These are phyloP conservation scores for Lamprologus callipterus DNA, from an alignment of 2,113 vertebrate species.

Conservation along the genomic window DNA sequence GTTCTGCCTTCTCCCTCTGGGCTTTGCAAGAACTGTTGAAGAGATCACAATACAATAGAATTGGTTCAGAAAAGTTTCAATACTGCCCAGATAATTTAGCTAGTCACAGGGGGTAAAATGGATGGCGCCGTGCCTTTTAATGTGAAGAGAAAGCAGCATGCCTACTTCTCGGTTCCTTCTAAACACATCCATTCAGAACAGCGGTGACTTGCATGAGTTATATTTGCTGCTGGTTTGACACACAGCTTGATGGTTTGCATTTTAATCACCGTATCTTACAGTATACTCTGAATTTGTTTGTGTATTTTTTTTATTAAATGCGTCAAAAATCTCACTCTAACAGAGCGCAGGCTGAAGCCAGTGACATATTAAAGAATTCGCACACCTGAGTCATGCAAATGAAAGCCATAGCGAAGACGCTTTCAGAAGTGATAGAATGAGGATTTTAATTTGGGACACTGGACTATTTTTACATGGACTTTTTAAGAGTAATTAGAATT, in stretches of 20 bases:
- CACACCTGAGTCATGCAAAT: not conserved
- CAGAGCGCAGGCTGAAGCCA: not conserved
- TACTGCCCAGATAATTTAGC: slow-evolving; percentile 6
- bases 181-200: not conserved
- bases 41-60: slow-evolving; percentile 39
- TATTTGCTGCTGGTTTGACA: not conserved
- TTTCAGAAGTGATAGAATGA: not conserved
- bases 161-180: not conserved
- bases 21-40: slow-evolving; percentile 20
- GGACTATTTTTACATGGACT: not conserved
- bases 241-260: not conserved
- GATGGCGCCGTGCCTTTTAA: not conserved
- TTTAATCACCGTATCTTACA: not conserved
- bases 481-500: not conserved
- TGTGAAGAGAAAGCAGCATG: not conserved
- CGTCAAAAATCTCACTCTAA: not conserved
- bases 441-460: not conserved
- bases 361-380: not conserved
- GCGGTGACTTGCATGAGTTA: not conserved
- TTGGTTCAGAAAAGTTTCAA: slow-evolving; percentile 26
- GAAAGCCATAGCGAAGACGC: not conserved
- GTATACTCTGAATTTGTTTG: not conserved
- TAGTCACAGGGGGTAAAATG: slow-evolving; percentile 4
- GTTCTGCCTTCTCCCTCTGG: slow-evolving; percentile 39
- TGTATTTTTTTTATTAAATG: not conserved